phyloP scores from a whole-genome alignment of 2,797 vertebrate genomes.

The Sebastes kiyomatsui region DNA sequence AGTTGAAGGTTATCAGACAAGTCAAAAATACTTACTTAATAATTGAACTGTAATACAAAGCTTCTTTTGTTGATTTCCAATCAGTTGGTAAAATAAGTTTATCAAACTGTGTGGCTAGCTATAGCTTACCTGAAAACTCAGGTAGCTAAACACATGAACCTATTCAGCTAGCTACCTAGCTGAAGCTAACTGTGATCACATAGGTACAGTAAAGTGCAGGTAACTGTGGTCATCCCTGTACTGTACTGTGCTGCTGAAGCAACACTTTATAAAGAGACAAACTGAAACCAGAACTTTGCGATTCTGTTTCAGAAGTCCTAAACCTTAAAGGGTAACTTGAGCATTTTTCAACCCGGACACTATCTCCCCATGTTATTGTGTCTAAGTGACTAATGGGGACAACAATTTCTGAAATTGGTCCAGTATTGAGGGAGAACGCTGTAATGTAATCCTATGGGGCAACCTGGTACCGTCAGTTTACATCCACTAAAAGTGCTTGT shows the following conservation, averaged over 20 bases:
- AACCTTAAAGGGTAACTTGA: too few relatives aligned
- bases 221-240: neutral
- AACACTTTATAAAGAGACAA: neutral
- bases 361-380: too few relatives aligned
- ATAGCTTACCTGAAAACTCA: neutral
- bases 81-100: neutral
- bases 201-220: neutral
- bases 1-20: neutral
- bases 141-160: neutral
- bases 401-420: too few relatives aligned
- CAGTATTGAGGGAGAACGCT: too few relatives aligned
- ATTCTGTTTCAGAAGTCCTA: neutral
- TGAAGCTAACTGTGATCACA: neutral
- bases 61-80: neutral
- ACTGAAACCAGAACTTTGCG: neutral
- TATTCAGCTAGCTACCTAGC: neutral
- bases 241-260: neutral
- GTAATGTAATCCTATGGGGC: too few relatives aligned
- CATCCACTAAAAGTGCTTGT: too few relatives aligned
- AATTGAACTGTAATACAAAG: neutral
- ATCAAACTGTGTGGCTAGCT: neutral
- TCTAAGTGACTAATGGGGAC: too few relatives aligned
- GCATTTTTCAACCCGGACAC: too few relatives aligned
- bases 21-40: neutral
- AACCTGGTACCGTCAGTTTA: too few relatives aligned